These are phyloP conservation scores for Corythornis madagascariensis DNA, from an alignment of 2,113 vertebrate species.

Conservation along the genomic window DNA sequence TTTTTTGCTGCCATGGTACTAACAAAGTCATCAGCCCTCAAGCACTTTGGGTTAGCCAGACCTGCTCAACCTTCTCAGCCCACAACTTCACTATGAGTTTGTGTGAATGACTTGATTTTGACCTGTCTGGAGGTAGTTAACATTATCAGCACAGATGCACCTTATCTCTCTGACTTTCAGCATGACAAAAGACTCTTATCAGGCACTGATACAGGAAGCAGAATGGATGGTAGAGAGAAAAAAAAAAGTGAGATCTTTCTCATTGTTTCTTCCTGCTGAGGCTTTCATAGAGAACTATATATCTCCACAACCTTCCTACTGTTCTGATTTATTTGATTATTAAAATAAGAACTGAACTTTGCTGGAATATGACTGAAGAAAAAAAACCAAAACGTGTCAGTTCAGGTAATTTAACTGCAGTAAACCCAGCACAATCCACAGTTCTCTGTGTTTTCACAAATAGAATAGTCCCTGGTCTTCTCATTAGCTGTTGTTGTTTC, in stretches of 20 bases:
- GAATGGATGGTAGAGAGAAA: conserved; percentile 4
- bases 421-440: background rate
- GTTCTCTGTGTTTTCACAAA: background rate
- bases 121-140: conserved; percentile 33
- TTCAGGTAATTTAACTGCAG: background rate
- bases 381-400: background rate
- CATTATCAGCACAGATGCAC: background rate
- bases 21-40: background rate
- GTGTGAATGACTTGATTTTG: background rate
- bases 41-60: background rate
- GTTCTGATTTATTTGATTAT: conserved; percentile 13
- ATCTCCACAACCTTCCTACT: conserved; percentile 26
- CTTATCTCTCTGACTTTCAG: conserved; percentile 41
- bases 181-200: conserved; percentile 17
- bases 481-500: conserved; percentile 4
- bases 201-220: background rate
- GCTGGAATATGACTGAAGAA: background rate
- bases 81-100: background rate
- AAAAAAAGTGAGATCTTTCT: conserved; percentile 26
- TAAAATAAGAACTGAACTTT: conserved; percentile 31
- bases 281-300: background rate
- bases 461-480: conserved; percentile 9
- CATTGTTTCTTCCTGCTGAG: background rate
- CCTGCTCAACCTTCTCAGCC: background rate
- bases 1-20: background rate